Base-by-base conservation (phyloP, 2,888 invertebrate species). In the Melinaea marsaeus region DNA sequence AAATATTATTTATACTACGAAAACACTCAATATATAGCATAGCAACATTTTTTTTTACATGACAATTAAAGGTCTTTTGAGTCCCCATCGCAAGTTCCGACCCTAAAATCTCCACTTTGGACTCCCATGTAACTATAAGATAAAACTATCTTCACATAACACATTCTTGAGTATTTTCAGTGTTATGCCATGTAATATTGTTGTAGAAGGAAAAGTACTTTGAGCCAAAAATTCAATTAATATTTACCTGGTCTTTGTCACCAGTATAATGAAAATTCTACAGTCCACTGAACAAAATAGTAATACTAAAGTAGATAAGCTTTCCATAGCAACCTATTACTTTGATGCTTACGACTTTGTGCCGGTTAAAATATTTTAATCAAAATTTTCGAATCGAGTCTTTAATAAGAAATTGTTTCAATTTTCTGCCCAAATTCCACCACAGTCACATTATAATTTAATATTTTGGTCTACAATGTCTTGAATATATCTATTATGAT, bases 41-140 rank as follows among this genome's bases (percentile, higher is more conserved):
- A 88, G 88, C 80, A 87, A 75, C 45, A 74, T 66, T 45, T 80
- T 80, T 3, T 83, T 77, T 67, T 75, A 70, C 0, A 78, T 45
- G 0, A 80, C 72, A 0, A 83, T 79, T 55, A 88, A 66, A 0
- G 89, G 88, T 1, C 89, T 88, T 88, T 88, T 0, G 86, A 87
- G 62, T 89, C 89, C 0, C 88, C 3, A 7, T 37, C 2, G 2
- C 37, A 37, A 37, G 37, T 37, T 37, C 37, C 37, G 7, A 37
- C 37, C 7, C 37, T 3, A 4, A 4, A 7, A 4, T 37, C 37
- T 37, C 3, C 37, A 37, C 7, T 37, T 7, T 4, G 4, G 37
- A 37, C 2, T 37, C 5, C 5, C 5, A 37, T 37, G 37, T 7
- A 37, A 7, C 37, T 37, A 6, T 7, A 37, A 4, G 5, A 7